Evolutionary conservation across 2,113 vertebrate genomes (phyloP).

Genomic region (Catharus bicknelli): DNA sequence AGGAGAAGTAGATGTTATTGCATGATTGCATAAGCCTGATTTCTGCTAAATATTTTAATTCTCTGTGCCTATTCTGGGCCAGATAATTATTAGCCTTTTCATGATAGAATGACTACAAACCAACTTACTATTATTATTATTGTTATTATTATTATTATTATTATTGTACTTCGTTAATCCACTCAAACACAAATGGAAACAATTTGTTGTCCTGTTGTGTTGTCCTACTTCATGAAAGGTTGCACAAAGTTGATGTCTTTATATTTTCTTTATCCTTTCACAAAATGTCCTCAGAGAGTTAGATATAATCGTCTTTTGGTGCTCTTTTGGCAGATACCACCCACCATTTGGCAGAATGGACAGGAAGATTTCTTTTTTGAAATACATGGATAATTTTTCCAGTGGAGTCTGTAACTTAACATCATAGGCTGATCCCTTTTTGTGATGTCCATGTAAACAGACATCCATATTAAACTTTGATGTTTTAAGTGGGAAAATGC

Average conservation of each 20-base stretch:
- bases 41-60: conserved; percentile 14
- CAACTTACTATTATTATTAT: no score
- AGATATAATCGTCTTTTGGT: background rate
- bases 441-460: background rate
- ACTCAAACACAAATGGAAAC: background rate
- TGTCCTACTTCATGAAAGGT: background rate
- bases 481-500: background rate
- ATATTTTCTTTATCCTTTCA: background rate
- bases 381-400: background rate
- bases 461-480: background rate
- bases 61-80: background rate
- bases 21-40: background rate
- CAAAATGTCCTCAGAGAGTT: background rate
- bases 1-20: background rate
- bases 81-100: background rate
- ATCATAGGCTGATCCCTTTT: background rate
- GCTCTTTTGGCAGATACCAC: background rate
- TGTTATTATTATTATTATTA: background rate
- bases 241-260: background rate
- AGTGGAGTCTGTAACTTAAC: background rate
- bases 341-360: background rate
- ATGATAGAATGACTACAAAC: background rate
- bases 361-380: background rate
- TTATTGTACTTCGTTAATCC: background rate
- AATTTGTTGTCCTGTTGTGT: background rate